Evolutionary conservation across 2,113 vertebrate species (phyloP), one percentile per base, ranked within the genome.

Genomic region (Capricornis sumatraensis): DNA sequence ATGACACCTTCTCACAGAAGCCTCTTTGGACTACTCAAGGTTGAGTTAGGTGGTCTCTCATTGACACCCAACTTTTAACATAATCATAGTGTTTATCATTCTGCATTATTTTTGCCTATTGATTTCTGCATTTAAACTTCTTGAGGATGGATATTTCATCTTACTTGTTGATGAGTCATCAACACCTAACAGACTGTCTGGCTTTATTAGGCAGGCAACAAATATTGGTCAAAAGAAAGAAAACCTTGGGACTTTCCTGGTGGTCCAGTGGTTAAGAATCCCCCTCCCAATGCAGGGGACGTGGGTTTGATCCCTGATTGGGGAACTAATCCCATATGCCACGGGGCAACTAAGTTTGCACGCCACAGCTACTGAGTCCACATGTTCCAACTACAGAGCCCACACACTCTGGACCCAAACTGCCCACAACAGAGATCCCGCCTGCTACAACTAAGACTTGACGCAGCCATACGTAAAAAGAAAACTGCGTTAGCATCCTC

Each of bases 401-500:
- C 71, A 15, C 6, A 9, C 3, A 27, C 71, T 27, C 71, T 43
- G 21, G 40, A 76, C 6, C 40, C 71, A 40, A 27, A 2, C 23
- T 76, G 71, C 71, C 23, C 40, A 15, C 71, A 76, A 27, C 40
- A 43, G 25, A 76, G 40, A 27, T 27, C 40, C 40, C 40, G 7
- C 40, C 40, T 43, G 23, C 71, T 43, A 76, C 71, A 14, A 14
- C 71, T 15, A 76, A 43, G 71, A 76, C 23, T 76, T 43, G 13
- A 15, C 0, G 12, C 36, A 27, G 12, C 12, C 23, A 25, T 27
- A 27, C 11, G 13, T 27, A 76, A 76, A 27, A 76, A 43, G 40
- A 43, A 76, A 43, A 76, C 23, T 0, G 0, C 1, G 0, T 76
- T 27, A 76, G 71, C 23, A 12, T 76, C 28, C 50, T 81, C 5